Base-by-base conservation (phyloP, 2,797 vertebrate genomes). In the Phoebastria nigripes region DNA sequence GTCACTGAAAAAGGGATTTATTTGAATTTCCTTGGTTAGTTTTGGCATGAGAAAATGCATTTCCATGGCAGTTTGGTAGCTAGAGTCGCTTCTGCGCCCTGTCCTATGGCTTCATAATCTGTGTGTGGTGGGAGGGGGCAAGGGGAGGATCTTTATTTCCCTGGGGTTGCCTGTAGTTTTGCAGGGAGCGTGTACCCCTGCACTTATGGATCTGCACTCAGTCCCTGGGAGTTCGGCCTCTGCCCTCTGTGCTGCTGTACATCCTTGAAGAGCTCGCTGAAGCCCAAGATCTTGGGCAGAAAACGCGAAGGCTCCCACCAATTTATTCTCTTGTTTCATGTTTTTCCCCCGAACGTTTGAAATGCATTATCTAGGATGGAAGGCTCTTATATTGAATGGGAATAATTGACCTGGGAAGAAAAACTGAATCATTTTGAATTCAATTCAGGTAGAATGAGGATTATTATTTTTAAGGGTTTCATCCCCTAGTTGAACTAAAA, bases 21-120 rank as follows among this genome's bases (percentile, higher is more conserved):
- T 92, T 85, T 92, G 59, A 83, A 92, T 96, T 96, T 94, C 65
- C 92, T 85, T 96, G 89, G 84, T 95, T 94, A 80, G 61, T 87
- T 94, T 91, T 81, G 74, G 59, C 3, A 5, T 69, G 92, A 92
- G 71, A 89, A 96, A 93, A 89, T 22, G 33, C 67, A 87, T 96
- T 96, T 96, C 44, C 72, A 31, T 92, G 89, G 89, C 65, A 65
- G 59, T 81, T 80, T 59, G 61, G 87, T 73, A 56, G 24, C 49
- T 77, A 12, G 22, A 78, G 41, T 80, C 1, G 3, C 65, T 93
- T 63, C 63, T 71, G 47, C 0, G 0, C 16, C 55, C 22, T 83
- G 47, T 62, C 46, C 65, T 39, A 15, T 61, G 56, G 62, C 69
- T 81, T 55, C 1, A 0, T 71, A 52, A 66, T 71, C 44, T 49